Conservation (phyloP, 2,888 invertebrate species). For the Lepidochrysops patricia region DNA sequence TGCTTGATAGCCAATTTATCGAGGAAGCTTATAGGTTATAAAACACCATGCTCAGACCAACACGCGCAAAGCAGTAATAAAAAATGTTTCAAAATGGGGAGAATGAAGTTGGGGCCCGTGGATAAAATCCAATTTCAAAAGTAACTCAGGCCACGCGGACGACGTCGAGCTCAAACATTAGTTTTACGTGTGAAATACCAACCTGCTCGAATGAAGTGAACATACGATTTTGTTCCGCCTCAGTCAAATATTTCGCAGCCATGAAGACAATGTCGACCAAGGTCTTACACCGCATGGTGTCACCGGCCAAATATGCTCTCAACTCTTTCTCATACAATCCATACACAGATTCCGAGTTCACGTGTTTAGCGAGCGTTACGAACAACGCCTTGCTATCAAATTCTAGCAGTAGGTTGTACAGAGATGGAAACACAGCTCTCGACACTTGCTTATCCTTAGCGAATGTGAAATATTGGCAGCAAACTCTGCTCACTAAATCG, state of each 20-base stretch:
- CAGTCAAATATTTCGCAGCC: constrained; percentile 68
- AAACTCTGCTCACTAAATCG: constrained; percentile 55
- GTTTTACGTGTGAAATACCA: not conserved
- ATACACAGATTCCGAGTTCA: constrained; percentile 29
- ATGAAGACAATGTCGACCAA: constrained; percentile 78
- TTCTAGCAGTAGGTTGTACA: constrained; percentile 70
- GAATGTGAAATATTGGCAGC: constrained; percentile 72
- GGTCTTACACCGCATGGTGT: constrained; percentile 64
- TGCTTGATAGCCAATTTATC: too few species aligned
- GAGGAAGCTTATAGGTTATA: too few species aligned
- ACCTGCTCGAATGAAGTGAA: constrained; percentile 75
- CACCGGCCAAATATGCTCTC: constrained; percentile 64
- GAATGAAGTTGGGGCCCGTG: too few species aligned
- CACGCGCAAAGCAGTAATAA: too few species aligned
- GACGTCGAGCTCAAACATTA: too few species aligned
- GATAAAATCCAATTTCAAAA: too few species aligned
- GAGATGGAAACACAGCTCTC: constrained; percentile 57
- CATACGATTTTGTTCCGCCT: constrained; percentile 68
- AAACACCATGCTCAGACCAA: too few species aligned
- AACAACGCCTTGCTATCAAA: constrained; percentile 74
- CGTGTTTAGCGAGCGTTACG: constrained; percentile 42
- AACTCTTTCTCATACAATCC: constrained; percentile 50
- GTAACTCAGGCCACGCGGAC: too few species aligned
- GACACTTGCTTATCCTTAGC: constrained; percentile 54
- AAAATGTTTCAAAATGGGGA: too few species aligned